Conservation (phyloP, 2,888 invertebrate species). For the Harmothoe impar region DNA sequence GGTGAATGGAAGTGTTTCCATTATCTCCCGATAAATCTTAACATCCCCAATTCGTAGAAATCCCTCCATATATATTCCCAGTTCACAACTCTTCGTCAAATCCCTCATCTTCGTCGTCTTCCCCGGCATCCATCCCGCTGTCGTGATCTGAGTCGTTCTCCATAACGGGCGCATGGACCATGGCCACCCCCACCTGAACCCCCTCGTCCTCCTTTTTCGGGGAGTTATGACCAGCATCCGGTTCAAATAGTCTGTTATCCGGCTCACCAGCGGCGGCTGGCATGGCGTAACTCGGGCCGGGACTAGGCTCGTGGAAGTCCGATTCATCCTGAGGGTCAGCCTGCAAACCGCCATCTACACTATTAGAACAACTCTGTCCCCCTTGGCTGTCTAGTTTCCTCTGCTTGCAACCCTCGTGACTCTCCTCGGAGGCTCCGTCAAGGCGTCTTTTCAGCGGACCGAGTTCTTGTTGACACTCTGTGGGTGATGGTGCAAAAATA, state of each 20-base stretch:
- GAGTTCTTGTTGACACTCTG: background rate
- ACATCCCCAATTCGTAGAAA: too few relatives aligned
- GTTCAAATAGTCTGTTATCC: background rate
- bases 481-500: background rate
- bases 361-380: background rate
- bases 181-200: background rate
- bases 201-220: slow-evolving; percentile 13
- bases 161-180: slow-evolving; percentile 38
- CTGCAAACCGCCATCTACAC: background rate
- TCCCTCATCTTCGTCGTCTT: slow-evolving; percentile 54
- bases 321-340: too few relatives aligned
- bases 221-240: background rate
- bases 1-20: too few relatives aligned
- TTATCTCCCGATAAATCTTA: too few relatives aligned
- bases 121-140: slow-evolving; percentile 50
- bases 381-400: background rate
- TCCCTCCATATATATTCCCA: background rate
- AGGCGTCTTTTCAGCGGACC: background rate
- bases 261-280: background rate
- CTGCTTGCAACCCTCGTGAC: background rate
- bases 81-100: slow-evolving; percentile 45
- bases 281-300: background rate
- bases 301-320: background rate
- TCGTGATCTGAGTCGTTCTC: slow-evolving; percentile 58
- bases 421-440: background rate